phyloP scores from a whole-genome alignment of 2,888 invertebrate species.

The Phrixothrix hirtus region DNA sequence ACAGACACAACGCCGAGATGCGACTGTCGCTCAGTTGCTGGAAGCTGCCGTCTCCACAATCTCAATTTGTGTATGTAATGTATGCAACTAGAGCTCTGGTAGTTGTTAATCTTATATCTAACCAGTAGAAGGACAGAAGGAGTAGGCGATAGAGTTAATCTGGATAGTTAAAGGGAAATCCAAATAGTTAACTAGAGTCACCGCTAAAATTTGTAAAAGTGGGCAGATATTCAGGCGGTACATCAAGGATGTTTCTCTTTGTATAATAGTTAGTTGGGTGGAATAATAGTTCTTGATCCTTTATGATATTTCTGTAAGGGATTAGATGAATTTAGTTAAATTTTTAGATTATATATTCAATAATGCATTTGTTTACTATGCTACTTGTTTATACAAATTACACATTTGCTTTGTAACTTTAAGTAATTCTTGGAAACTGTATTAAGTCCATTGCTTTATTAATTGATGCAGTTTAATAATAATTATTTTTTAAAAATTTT shows the following conservation, averaged over 20 bases:
- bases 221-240: slow-evolving; percentile 6
- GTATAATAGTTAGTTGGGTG: too few species aligned
- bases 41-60: slow-evolving; percentile 38
- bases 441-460: too few species aligned
- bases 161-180: slow-evolving; percentile 8
- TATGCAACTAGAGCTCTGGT: slow-evolving; percentile 28
- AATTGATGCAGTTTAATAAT: too few species aligned
- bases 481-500: too few species aligned
- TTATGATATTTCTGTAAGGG: too few species aligned
- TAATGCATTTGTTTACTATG: too few species aligned
- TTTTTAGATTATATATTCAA: too few species aligned
- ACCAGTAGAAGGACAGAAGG: slow-evolving; percentile 16
- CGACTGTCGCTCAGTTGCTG: slow-evolving; percentile 44
- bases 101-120: slow-evolving; percentile 21
- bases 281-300: too few species aligned
- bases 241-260: slow-evolving; percentile 6
- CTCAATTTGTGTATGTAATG: slow-evolving; percentile 38
- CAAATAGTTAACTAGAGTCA: slow-evolving; percentile 1
- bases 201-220: slow-evolving; percentile 5
- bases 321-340: too few species aligned
- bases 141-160: slow-evolving; percentile 16
- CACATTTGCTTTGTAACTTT: too few species aligned
- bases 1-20: slow-evolving; percentile 42
- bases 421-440: too few species aligned
- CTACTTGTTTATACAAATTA: too few species aligned